Conservation (phyloP, 23 tunicate genomes). For the Styela clava region DNA sequence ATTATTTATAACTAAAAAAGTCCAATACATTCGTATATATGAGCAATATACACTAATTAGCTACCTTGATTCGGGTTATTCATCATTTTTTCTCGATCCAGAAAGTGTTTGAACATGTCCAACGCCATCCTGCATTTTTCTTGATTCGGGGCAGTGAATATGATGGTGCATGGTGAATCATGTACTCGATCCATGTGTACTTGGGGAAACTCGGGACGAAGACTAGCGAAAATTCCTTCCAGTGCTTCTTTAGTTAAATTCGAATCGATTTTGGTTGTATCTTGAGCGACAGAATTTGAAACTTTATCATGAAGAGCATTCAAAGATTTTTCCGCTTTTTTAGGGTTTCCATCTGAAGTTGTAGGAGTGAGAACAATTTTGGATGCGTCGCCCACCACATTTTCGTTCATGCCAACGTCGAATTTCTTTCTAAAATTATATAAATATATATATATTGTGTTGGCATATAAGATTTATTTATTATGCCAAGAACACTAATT, state of each 20-base stretch:
- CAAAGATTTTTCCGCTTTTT: not conserved
- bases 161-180: not conserved
- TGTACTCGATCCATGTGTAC: conserved; percentile 3
- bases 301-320: not conserved
- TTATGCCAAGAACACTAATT: too few species aligned
- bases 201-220: conserved; percentile 14
- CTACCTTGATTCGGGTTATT: too few species aligned
- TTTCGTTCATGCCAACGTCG: not conserved
- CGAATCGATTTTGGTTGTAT: not conserved
- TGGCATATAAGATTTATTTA: too few species aligned
- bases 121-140: conserved; percentile 8
- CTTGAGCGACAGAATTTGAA: not conserved
- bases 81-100: not conserved
- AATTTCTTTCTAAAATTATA: conserved; percentile 2
- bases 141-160: conserved; percentile 10
- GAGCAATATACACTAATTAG: too few species aligned
- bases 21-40: too few species aligned
- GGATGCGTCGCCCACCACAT: conserved; percentile 10
- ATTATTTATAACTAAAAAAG: too few species aligned
- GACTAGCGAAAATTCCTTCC: not conserved
- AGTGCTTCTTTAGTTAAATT: not conserved
- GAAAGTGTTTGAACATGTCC: conserved; percentile 21
- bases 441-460: too few species aligned
- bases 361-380: not conserved
- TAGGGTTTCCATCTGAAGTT: not conserved